Conservation (phyloP, 2,113 vertebrate genomes). For the Rallus limicola region DNA sequence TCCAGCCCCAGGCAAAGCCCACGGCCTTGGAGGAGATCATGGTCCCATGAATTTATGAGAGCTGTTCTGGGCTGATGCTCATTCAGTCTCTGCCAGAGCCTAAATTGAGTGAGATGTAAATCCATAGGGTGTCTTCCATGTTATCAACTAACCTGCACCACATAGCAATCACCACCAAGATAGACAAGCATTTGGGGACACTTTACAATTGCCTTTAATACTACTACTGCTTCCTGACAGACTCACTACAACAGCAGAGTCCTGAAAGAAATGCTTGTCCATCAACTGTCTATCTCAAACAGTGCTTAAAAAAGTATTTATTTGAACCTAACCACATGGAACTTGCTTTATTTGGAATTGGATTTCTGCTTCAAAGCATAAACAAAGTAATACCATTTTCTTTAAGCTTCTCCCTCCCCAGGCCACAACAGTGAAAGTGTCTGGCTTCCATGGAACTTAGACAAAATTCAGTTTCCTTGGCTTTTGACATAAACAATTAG, state of each 20-base stretch:
- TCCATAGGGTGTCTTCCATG: not conserved
- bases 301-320: not conserved
- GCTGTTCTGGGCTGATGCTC: not conserved
- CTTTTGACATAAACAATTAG: not conserved
- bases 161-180: not conserved
- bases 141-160: not conserved
- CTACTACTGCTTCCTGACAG: not conserved
- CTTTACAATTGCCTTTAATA: not conserved
- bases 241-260: not conserved
- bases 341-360: not conserved
- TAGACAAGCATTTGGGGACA: not conserved
- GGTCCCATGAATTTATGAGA: not conserved
- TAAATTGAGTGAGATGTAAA: not conserved
- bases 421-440: not conserved
- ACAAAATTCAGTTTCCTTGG: not conserved
- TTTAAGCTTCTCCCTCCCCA: not conserved
- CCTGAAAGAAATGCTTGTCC: not conserved
- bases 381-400: not conserved
- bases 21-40: not conserved
- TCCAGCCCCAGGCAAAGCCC: not conserved
- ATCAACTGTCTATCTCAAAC: not conserved
- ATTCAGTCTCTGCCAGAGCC: not conserved
- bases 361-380: not conserved
- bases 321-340: not conserved
- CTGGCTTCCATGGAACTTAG: not conserved